Percentiles rank a stretch among this genome's conserved stretches.
phyloP scores from a whole-genome alignment of 2,113 vertebrate genomes.

The Lepus timidus region DNA sequence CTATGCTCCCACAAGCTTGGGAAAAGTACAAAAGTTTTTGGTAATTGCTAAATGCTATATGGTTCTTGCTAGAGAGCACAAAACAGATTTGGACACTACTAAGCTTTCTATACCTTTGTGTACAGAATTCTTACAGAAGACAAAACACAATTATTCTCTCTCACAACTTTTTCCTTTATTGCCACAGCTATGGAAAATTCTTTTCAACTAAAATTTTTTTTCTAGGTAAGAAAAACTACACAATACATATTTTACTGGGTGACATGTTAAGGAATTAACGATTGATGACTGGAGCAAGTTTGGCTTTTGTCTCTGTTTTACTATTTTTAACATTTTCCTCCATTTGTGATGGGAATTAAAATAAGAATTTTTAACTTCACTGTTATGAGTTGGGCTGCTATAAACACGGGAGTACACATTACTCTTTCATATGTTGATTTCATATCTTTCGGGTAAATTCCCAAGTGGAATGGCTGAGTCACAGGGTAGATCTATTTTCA shows the following conservation, averaged over 20 bases:
- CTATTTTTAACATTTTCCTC: slow-evolving; percentile 21
- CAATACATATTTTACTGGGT: background rate
- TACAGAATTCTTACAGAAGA: background rate
- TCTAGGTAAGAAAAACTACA: slow-evolving; percentile 10
- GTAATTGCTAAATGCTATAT: background rate
- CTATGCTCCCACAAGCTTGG: background rate
- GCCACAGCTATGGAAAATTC: background rate
- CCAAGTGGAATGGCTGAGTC: too few relatives aligned
- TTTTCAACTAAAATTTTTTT: slow-evolving; percentile 35
- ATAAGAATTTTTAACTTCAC: slow-evolving; percentile 62
- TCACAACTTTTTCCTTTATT: slow-evolving; percentile 12
- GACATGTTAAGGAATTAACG: slow-evolving; percentile 27
- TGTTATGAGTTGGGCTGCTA: rapidly evolving
- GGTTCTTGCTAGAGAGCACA: slow-evolving; percentile 30
- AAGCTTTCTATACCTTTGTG: slow-evolving; percentile 50
- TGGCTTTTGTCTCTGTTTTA: background rate
- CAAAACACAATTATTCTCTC: background rate
- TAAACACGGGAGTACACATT: too few relatives aligned
- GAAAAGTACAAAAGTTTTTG: slow-evolving; percentile 7
- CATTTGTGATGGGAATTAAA: slow-evolving; percentile 57
- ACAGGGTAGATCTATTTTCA: too few relatives aligned
- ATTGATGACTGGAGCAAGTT: background rate
- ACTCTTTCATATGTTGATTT: too few relatives aligned
- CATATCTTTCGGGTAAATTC: too few relatives aligned
- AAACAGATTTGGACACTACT: background rate